Evolutionary conservation across 2,888 invertebrate species (phyloP), one percentile per base, ranked within the genome.

Genomic region (Eilema depressum): DNA sequence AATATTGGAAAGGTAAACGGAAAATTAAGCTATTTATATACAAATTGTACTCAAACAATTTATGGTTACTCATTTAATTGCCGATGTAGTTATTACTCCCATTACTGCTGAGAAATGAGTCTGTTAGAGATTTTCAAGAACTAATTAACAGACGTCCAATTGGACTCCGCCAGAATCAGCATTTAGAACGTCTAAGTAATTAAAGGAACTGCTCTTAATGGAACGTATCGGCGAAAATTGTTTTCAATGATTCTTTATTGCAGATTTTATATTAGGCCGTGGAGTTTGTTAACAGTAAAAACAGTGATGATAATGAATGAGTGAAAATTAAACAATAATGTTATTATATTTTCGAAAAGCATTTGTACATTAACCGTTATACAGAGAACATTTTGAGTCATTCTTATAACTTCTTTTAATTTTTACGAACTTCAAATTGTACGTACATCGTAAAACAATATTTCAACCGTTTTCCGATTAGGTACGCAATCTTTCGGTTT

Each of bases 81-180:
- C 74, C 73, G 69, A 80, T 79, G 77, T 79, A 76, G 73, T 65
- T 80, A 76, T 76, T 80, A 82, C 79, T 77, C 73, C 78, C 75
- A 82, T 76, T 82, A 77, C 74, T 69, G 65, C 77, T 74, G 69
- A 75, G 72, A 68, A 80, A 79, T 77, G 73, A 82, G 75, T 74
- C 76, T 71, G 80, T 82, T 82, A 78, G 73, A 70, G 61, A 78
- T 74, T 82, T 82, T 80, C 80, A 80, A 82, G 82, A 82, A 79
- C 80, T 82, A 79, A 82, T 82, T 82, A 82, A 77, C 82, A 75
- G 78, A 68, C 74, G 69, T 75, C 80, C 77, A 82, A 82, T 82
- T 82, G 82, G 78, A 73, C 63, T 70, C 64, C 64, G 63, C 63
- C 37, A 70, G 71, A 76, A 80, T 79, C 82, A 77, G 77, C 76